A percentile compares a stretch with the other conserved stretches of the same genome.
Evolutionary conservation across 2,113 vertebrate genomes (phyloP).

Genomic region (Ailuropoda melanoleuca): DNA sequence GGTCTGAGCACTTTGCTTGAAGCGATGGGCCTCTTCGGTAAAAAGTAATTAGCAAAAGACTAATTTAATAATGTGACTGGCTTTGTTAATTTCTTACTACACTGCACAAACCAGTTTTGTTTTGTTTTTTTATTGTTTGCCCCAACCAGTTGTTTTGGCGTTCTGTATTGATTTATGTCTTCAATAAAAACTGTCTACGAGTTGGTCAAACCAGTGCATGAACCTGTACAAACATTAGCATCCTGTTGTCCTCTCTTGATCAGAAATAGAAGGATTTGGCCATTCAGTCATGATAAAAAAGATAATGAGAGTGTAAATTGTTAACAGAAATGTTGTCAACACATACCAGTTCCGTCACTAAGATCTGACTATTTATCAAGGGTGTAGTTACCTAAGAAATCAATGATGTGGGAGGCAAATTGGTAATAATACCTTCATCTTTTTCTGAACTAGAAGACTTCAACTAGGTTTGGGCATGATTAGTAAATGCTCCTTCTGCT

Average conservation of each 20-base stretch:
- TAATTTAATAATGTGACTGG: constrained; percentile 44
- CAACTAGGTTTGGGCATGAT: constrained; percentile 1
- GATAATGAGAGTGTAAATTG: constrained; percentile 26
- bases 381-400: background rate
- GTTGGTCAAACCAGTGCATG: background rate
- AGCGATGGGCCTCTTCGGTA: constrained; percentile 4
- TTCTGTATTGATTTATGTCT: background rate
- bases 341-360: constrained; percentile 10
- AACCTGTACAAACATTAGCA: background rate
- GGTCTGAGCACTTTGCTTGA: constrained; percentile 27
- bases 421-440: background rate
- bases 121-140: constrained; percentile 19
- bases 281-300: constrained; percentile 44
- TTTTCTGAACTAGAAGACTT: constrained; percentile 33
- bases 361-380: constrained; percentile 48
- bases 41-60: constrained; percentile 39
- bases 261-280: constrained; percentile 42
- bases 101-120: background rate
- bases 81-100: constrained; percentile 20
- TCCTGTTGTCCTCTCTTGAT: constrained; percentile 31
- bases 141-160: background rate
- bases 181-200: background rate
- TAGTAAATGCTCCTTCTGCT: constrained; percentile 49
- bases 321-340: constrained; percentile 36
- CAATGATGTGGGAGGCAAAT: background rate